Percentiles rank a stretch among this genome's conserved stretches.
Conservation (phyloP, 2,888 invertebrate species). For the Agrenia bidenticulata region DNA sequence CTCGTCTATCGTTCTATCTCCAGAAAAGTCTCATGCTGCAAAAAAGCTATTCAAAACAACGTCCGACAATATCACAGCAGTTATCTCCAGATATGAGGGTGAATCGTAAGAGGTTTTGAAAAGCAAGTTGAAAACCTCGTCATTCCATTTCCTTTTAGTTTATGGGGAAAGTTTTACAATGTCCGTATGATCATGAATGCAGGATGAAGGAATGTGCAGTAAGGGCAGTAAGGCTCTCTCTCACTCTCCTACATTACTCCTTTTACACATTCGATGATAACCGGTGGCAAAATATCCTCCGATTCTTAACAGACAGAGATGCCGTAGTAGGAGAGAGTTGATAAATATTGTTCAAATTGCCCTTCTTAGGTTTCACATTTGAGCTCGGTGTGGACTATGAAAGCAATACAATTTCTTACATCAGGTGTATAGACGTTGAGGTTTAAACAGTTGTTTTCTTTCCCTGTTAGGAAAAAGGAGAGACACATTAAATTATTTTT, state of each 20-base stretch:
- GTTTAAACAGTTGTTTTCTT: conserved; percentile 53
- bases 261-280: too few relatives aligned
- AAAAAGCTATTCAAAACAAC: too few relatives aligned
- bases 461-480: too few relatives aligned
- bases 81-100: too few relatives aligned
- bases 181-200: conserved; percentile 14
- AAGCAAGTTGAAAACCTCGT: conserved; percentile 9
- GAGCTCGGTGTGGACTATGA: not conserved
- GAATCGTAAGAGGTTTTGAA: not conserved
- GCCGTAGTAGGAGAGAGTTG: not conserved
- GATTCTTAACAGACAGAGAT: not conserved
- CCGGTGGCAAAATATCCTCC: too few relatives aligned
- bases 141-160: conserved; percentile 14
- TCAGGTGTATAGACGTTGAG: conserved; percentile 50
- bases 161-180: conserved; percentile 15
- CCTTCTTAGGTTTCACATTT: not conserved
- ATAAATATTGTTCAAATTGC: not conserved
- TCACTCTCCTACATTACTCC: not conserved
- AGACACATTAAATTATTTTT: too few relatives aligned
- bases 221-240: not conserved
- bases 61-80: too few relatives aligned
- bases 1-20: too few relatives aligned
- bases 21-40: too few relatives aligned
- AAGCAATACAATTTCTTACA: conserved; percentile 40
- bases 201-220: conserved; percentile 9